Evolutionary conservation across 2,888 invertebrate species (phyloP).

Genomic region (Andrena minutula): DNA sequence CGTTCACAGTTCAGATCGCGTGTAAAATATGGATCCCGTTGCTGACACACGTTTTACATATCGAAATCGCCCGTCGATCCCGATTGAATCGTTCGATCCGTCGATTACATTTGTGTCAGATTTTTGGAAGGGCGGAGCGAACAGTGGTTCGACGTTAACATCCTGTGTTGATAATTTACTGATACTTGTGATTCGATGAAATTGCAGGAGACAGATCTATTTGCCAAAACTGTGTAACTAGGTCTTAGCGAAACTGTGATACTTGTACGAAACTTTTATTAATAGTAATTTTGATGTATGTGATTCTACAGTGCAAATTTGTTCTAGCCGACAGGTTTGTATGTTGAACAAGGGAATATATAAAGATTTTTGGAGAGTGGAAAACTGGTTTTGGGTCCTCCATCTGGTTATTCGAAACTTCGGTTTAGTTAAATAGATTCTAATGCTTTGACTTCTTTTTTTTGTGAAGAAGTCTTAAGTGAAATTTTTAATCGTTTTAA

Average conservation of each 20-base stretch:
- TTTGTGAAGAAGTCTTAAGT: too few relatives aligned
- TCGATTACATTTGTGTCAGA: neutral
- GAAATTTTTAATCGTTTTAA: too few relatives aligned
- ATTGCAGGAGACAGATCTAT: too few relatives aligned
- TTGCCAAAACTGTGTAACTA: neutral
- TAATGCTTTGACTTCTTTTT: neutral
- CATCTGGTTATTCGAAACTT: neutral
- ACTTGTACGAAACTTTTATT: neutral
- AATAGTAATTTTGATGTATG: neutral
- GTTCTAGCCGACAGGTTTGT: neutral
- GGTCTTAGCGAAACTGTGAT: neutral
- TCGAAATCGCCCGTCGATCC: conserved; percentile 12
- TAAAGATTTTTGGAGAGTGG: neutral
- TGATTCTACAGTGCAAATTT: neutral
- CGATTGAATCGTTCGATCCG: neutral
- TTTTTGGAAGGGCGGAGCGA: neutral
- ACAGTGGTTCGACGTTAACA: neutral
- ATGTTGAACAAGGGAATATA: too few relatives aligned
- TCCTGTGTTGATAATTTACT: neutral
- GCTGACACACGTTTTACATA: neutral
- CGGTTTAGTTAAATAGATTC: neutral
- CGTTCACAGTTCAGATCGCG: neutral
- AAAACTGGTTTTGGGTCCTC: neutral
- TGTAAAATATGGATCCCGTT: conserved; percentile 8
- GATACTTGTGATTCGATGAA: neutral